Base-by-base conservation (phyloP, 2,113 vertebrate genomes). In the Notechis scutatus region DNA sequence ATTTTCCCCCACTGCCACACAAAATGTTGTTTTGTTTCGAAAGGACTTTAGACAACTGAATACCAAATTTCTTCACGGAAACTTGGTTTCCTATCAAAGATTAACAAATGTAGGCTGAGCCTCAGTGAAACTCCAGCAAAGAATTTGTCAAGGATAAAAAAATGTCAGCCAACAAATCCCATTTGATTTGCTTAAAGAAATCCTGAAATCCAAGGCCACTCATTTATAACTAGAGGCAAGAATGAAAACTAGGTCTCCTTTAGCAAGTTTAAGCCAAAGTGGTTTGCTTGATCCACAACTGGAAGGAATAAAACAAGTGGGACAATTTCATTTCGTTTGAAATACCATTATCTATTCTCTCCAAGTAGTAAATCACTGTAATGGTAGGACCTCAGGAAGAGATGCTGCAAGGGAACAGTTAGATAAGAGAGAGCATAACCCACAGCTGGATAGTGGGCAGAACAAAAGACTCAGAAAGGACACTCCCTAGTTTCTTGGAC, bases 11-110 rank as follows among this genome's bases (percentile, higher is more conserved):
- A 10, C 92, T 95, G 64, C 96, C 93, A 91, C 90, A 1, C 47
- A 87, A 89, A 57, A 57, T 52, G 47, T 81, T 39, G 7, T 23
- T 56, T 85, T 91, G 39, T 85, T 94, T 94, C 93, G 91, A 92
- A 94, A 90, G 93, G 89, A 87, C 86, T 94, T 92, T 89, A 87
- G 90, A 15, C 94, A 94, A 95, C 94, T 94, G 59, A 55, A 69
- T 18, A 64, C 54, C 89, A 90, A 89, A 74, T 39, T 87, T 14
- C 93, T 92, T 90, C 85, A 87, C 47, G 85, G 86, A 96, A 96
- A 92, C 55, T 3, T 88, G 85, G 39, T 34, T 85, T n/a, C 85
- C 10, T 90, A 81, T 94, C 87, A 91, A 94, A 95, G 24, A 96
- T 97, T 94, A 92, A 93, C 93, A 81, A 91, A 69, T 92, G 93